Conservation (phyloP, 2,797 vertebrate genomes). For the Spinus pinus region DNA sequence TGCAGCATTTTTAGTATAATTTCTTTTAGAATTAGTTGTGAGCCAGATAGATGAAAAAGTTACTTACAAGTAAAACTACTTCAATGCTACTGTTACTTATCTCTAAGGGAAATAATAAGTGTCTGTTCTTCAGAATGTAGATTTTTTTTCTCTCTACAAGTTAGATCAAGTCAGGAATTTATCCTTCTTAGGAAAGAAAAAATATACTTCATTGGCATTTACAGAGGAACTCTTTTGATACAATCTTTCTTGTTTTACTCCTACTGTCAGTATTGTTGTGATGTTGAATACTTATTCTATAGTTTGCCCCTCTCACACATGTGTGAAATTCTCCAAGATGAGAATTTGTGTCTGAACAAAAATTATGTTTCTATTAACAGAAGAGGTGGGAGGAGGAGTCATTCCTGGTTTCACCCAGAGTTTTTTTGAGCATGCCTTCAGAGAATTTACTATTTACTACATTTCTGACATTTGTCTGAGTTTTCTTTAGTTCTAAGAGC, state of each 20-base stretch:
- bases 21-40: neutral
- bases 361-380: neutral
- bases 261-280: neutral
- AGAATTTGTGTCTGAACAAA: neutral
- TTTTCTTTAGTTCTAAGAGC: neutral
- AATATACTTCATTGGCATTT: neutral
- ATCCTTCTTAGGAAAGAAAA: neutral
- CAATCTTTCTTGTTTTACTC: neutral
- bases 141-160: neutral
- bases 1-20: neutral
- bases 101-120: neutral
- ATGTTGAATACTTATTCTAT: neutral
- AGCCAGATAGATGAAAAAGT: neutral
- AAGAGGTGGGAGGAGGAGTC: neutral
- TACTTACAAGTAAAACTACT: neutral
- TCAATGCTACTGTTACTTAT: neutral
- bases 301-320: neutral
- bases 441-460: neutral
- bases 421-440: neutral
- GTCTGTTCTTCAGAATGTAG: neutral
- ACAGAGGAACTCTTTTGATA: neutral
- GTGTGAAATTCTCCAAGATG: neutral
- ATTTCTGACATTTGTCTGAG: neutral
- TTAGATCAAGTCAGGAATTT: neutral
- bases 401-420: neutral